Conservation (phyloP, 2,888 invertebrate genomes). For the Drosophila kanekoi region DNA sequence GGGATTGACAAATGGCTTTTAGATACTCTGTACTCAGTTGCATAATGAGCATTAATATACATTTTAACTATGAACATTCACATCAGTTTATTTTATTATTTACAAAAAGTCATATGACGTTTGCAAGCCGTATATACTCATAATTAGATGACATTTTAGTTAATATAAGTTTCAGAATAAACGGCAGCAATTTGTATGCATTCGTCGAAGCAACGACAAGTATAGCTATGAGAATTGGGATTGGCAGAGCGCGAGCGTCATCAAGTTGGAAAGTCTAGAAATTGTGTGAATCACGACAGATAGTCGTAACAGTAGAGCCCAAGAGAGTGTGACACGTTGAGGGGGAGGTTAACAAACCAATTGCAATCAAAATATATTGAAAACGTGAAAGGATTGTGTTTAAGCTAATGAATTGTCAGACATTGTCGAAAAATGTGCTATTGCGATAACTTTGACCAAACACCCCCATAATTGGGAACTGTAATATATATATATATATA, state of each 20-base stretch:
- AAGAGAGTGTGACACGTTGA: slow-evolving; percentile 20
- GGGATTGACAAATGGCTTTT: neutral
- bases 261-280: slow-evolving; percentile 48
- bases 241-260: slow-evolving; percentile 26
- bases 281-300: slow-evolving; percentile 66
- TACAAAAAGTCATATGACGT: no score
- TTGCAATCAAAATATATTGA: slow-evolving; percentile 17
- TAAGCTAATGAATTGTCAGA: slow-evolving; percentile 30
- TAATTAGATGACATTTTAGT: neutral
- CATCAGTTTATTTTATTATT: no score
- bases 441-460: neutral
- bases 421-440: neutral
- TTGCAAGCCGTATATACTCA: neutral
- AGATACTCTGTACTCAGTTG: slow-evolving; percentile 7
- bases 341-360: slow-evolving; percentile 9
- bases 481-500: neutral
- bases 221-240: slow-evolving; percentile 22
- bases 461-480: neutral
- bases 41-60: neutral
- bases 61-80: neutral
- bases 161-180: slow-evolving; percentile 32
- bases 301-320: neutral
- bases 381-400: slow-evolving; percentile 3
- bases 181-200: slow-evolving; percentile 66
- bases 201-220: slow-evolving; percentile 40